Evolutionary conservation across 2,888 invertebrate species (phyloP), one percentile per base, ranked within the genome.

Genomic region (Halictus ligatus): DNA sequence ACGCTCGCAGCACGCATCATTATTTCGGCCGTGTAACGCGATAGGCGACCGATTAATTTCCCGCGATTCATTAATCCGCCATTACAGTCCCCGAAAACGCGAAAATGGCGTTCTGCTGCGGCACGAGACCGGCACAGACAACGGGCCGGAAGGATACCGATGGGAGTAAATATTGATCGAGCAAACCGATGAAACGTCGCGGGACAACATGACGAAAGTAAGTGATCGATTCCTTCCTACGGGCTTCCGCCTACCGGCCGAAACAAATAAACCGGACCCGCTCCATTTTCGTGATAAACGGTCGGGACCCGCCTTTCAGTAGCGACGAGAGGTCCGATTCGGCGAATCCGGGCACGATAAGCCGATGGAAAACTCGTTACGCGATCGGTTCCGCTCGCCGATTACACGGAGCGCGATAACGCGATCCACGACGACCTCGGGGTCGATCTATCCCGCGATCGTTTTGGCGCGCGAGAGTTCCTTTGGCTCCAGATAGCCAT

Each of bases 391-490:
- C 58, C n/a, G 58, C 12, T 58, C 58, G 12, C n/a, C 25, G 81
- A 48, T 81, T 8, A 1, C 58, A 15, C 50, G 40, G 40, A 40
- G 58, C n/a, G n/a, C 25, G 54, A 71, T 71, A 71, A 71, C 71
- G 43, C 5, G 43, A 6, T 21, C 15, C 35, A 21, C 1, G 8
- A 13, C 3, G 58, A 43, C 29, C 13, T 5, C 35, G 4, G 5
- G n/a, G 58, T n/a, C 69, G 50, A 60, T 67, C 48, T 76, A 58
- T 60, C 48, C 54, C 64, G 15, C n/a, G 58, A 43, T 15, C 1
- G 73, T 79, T 85, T 85, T 75, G 84, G 84, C 85, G 85, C 85
- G 85, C 46, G 85, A 78, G 84, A 78, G 84, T 18, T 54, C 58
- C 43, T 35, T 12, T 60, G 2, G 10, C 40, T 2, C 2, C 58